Conservation (phyloP, 2,888 invertebrate species). For the Leucophora obtusa region DNA sequence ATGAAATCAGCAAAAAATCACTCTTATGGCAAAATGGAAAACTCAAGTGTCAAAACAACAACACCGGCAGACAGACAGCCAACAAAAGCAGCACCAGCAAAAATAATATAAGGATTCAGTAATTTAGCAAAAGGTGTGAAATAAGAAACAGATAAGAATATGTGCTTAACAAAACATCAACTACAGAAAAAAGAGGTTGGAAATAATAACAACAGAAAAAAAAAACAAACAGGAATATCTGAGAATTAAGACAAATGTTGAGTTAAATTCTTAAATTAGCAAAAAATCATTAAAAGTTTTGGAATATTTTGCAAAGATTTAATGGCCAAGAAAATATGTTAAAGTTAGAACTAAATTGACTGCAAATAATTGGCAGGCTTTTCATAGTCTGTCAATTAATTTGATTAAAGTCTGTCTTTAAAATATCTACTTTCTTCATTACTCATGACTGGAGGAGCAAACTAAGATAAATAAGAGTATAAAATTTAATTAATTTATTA, state of each 20-base stretch:
- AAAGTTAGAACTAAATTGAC: no score
- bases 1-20: slow-evolving; percentile 22
- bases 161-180: slow-evolving; percentile 38
- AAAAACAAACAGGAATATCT: slow-evolving; percentile 28
- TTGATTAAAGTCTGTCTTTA: no score
- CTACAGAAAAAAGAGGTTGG: slow-evolving; percentile 14
- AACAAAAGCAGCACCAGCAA: slow-evolving; percentile 19
- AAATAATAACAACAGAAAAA: background rate
- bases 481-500: no score
- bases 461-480: no score
- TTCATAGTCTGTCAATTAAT: no score
- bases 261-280: slow-evolving; percentile 37
- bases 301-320: background rate
- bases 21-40: slow-evolving; percentile 52
- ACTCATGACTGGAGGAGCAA: no score
- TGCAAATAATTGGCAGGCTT: no score
- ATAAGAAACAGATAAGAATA: slow-evolving; percentile 46
- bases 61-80: slow-evolving; percentile 33
- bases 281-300: slow-evolving; percentile 39
- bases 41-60: slow-evolving; percentile 59
- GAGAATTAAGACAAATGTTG: slow-evolving; percentile 48
- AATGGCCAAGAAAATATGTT: no score
- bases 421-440: no score
- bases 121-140: slow-evolving; percentile 60
- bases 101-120: slow-evolving; percentile 52